Conservation (phyloP, 2,113 vertebrate genomes). For the Nycticebus coucang region DNA sequence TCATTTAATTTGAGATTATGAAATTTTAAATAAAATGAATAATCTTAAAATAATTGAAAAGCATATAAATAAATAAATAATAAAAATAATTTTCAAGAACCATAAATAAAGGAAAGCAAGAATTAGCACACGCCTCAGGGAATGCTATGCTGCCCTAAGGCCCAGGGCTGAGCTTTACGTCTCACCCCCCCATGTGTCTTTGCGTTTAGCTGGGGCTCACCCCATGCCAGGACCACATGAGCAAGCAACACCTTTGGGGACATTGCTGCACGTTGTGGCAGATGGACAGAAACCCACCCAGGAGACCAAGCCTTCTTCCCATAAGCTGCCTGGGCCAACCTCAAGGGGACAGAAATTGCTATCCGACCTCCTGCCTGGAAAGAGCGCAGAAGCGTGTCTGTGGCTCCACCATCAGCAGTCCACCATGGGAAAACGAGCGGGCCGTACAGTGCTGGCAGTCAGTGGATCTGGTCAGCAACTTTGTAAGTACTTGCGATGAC, state of each 20-base stretch:
- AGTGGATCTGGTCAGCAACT: not conserved
- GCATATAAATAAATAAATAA: not conserved
- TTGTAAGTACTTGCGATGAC: not conserved
- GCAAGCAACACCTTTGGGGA: too few species aligned
- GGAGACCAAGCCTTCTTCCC: too few species aligned
- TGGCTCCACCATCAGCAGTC: not conserved
- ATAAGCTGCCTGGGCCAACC: rapidly evolving
- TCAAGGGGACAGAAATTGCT: not conserved
- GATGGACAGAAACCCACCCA: not conserved
- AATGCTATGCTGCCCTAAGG: too few species aligned
- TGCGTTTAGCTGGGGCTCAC: not conserved
- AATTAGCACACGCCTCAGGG: not conserved
- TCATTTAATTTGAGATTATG: not conserved
- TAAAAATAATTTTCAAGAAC: not conserved
- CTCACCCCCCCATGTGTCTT: rapidly evolving
- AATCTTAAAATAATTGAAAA: not conserved
- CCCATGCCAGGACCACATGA: not conserved
- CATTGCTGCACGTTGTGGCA: not conserved
- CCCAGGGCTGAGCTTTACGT: not conserved
- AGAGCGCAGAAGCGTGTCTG: not conserved
- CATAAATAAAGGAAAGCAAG: not conserved
- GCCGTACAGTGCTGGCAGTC: not conserved
- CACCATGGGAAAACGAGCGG: rapidly evolving
- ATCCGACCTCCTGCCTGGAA: not conserved
- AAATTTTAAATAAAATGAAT: not conserved